These are phyloP conservation scores for Bruchidius siliquastri DNA, from an alignment of 2,888 invertebrate species.

Conservation along the genomic window DNA sequence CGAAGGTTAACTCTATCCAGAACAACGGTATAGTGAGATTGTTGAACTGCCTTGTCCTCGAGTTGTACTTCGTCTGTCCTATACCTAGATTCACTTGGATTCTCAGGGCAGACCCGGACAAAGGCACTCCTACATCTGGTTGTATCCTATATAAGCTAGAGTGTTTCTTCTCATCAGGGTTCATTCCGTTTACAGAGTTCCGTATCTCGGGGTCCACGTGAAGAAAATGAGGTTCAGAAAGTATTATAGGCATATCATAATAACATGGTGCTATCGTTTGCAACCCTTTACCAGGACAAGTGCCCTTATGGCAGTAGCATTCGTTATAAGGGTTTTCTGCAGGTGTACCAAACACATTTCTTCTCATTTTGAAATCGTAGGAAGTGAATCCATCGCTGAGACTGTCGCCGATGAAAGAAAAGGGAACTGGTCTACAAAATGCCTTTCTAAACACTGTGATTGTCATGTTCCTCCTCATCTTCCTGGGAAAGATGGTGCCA, in stretches of 20 bases:
- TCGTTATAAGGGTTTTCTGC: constrained; percentile 56
- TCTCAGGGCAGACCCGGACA: constrained; percentile 56
- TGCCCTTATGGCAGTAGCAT: constrained; percentile 63
- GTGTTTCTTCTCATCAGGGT: constrained; percentile 56
- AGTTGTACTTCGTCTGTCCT: constrained; percentile 57
- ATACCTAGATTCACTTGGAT: constrained; percentile 72
- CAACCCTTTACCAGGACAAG: constrained; percentile 65
- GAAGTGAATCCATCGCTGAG: constrained; percentile 53
- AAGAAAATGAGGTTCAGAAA: constrained; percentile 60
- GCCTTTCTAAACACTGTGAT: constrained; percentile 67
- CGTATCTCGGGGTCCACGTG: constrained; percentile 58
- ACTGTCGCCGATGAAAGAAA: constrained; percentile 45
- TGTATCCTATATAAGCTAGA: constrained; percentile 61
- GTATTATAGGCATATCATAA: constrained; percentile 64
- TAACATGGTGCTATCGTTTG: constrained; percentile 52
- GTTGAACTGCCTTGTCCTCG: constrained; percentile 57
- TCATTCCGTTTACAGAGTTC: constrained; percentile 57
- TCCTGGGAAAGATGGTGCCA: constrained; percentile 65
- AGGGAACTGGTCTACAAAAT: constrained; percentile 67
- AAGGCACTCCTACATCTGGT: constrained; percentile 65
- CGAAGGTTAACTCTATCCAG: constrained; percentile 61
- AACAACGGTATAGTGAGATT: constrained; percentile 63
- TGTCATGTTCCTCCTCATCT: constrained; percentile 51
- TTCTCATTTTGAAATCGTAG: constrained; percentile 57
- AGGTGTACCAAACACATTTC: constrained; percentile 55